Evolutionary conservation across 2,113 vertebrate species (phyloP).

Genomic region (Macroglossus sobrinus): DNA sequence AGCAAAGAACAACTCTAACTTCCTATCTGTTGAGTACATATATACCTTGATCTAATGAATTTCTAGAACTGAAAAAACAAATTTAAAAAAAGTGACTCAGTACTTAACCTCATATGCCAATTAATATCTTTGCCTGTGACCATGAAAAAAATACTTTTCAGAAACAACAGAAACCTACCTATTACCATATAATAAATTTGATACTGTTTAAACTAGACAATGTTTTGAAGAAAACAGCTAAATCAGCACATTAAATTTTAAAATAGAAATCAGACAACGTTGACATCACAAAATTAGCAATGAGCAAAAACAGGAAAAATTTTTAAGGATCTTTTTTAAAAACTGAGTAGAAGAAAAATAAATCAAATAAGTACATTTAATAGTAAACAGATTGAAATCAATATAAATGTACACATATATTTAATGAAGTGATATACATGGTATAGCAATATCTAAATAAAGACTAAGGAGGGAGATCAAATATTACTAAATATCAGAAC

Average conservation of each 20-base stretch:
- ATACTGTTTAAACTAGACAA: constrained; percentile 45
- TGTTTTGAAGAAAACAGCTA: constrained; percentile 49
- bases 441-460: background rate
- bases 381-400: constrained; percentile 20
- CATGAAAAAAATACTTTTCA: constrained; percentile 43
- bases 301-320: background rate
- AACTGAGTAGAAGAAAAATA: background rate
- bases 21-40: constrained; percentile 52
- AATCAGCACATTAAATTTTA: constrained; percentile 32
- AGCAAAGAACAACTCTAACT: constrained; percentile 53
- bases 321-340: background rate
- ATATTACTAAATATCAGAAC: constrained; percentile 29
- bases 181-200: constrained; percentile 51
- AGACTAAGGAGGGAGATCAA: background rate
- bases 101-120: background rate
- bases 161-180: background rate
- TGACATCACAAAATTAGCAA: constrained; percentile 17
- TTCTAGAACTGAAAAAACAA: constrained; percentile 62
- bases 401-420: background rate
- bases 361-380: background rate
- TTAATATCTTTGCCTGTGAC: constrained; percentile 35
- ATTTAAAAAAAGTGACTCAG: constrained; percentile 57
- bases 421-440: background rate
- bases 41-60: background rate
- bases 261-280: constrained; percentile 17